phyloP scores from a whole-genome alignment of 2,797 vertebrate genomes.

The Molossus molossus region DNA sequence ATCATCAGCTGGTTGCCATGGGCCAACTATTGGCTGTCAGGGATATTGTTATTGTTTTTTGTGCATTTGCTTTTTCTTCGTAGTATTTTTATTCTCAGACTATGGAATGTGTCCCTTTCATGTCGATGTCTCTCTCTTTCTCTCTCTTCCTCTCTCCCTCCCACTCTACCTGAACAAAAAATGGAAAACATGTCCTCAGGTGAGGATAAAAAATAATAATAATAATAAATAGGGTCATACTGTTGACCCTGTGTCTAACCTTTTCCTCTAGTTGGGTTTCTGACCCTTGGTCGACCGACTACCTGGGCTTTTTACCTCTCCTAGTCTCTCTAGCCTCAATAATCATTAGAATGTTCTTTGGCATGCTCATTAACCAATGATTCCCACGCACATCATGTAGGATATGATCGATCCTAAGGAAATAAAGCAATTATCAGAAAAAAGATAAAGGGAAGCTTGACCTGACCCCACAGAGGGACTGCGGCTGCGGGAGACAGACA shows the following conservation, averaged over 20 bases:
- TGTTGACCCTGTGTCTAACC: background rate
- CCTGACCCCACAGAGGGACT: background rate
- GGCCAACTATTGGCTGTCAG: background rate
- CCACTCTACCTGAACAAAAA: too few species aligned
- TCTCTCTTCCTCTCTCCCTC: too few species aligned
- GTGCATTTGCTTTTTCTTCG: background rate
- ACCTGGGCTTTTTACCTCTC: too few species aligned
- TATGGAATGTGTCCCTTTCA: background rate
- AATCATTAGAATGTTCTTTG: background rate
- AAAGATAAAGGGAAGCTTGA: background rate
- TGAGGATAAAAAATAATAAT: too few species aligned
- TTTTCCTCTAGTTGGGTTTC: background rate
- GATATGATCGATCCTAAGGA: background rate
- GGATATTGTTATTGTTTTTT: background rate
- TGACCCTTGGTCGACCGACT: background rate
- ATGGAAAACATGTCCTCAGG: too few species aligned
- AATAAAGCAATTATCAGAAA: background rate
- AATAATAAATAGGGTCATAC: background rate
- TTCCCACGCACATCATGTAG: too few species aligned
- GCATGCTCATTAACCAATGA: background rate
- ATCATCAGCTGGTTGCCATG: background rate
- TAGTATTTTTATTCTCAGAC: background rate
- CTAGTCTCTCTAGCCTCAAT: background rate
- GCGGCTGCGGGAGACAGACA: background rate
- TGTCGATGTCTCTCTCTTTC: too few species aligned